Conservation (phyloP, 30 jellyfish, hydroid and myxozoan genomes). For the Chrysaora quinquecirrha region DNA sequence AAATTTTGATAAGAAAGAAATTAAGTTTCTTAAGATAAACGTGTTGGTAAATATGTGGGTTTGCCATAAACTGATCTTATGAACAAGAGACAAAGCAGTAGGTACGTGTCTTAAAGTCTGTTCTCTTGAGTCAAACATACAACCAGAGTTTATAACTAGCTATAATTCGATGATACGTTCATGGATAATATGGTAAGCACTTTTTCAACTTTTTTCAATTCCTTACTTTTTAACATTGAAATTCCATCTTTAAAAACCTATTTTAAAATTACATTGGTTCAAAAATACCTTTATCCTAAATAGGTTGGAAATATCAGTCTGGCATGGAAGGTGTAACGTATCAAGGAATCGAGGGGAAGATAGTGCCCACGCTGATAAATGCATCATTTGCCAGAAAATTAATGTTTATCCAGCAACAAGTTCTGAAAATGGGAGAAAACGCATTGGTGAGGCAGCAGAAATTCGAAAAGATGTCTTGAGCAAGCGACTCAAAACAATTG, state of each 20-base stretch:
- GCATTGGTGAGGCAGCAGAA: background rate
- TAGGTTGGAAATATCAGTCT: background rate
- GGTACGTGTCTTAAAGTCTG: background rate
- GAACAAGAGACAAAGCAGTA: background rate
- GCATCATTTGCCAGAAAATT: conserved; percentile 13
- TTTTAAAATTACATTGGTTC: background rate
- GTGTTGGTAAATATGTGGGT: background rate
- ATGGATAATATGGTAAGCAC: background rate
- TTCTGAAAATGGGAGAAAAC: background rate
- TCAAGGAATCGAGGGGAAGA: background rate
- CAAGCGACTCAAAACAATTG: background rate
- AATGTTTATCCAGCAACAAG: background rate
- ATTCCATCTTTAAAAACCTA: background rate
- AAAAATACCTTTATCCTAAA: background rate
- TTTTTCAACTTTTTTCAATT: background rate
- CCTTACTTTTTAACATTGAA: background rate
- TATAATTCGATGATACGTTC: background rate
- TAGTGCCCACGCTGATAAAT: background rate
- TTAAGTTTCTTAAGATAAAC: background rate
- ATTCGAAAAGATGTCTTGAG: background rate
- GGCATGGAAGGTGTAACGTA: background rate
- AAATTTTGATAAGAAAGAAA: background rate
- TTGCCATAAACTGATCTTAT: background rate
- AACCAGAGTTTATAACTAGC: conserved; percentile 1
- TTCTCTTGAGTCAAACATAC: background rate